Evolutionary conservation across 2,113 vertebrate species (phyloP), one percentile per base, ranked within the genome.

Genomic region (Chinchilla lanigera): DNA sequence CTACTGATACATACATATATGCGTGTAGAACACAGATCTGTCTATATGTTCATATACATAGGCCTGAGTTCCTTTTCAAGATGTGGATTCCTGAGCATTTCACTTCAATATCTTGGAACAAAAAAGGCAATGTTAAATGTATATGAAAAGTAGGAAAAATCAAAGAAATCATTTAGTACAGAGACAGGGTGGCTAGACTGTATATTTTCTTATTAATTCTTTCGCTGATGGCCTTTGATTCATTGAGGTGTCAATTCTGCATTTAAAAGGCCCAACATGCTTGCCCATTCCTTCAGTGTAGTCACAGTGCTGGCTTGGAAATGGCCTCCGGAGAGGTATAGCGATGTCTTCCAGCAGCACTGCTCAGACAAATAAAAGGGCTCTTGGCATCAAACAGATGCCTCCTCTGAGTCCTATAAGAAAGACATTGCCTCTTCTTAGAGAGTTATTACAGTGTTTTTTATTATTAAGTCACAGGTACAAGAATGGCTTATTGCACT

Each of bases 401-500:
- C 50, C n/a, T 90, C 77, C 78, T 93, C 47, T 16, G 94, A 89
- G 71, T 78, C 91, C 86, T 73, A 56, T 24, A 67, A 61, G 63
- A 86, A 81, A 89, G n/a, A 0, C 30, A 73, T 82, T 65, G 93
- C 54, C 28, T 82, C 69, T 90, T 86, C 78, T 73, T 61, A 35
- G 26, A 63, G 47, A 86, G 30, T 93, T 85, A 84, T 81, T 90
- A 69, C n/a, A 50, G 65, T 85, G 19, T 30, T 47, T 17, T 90
- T 88, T 89, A 35, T 88, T 95, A 92, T 83, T 82, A 95, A 87
- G 84, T 89, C 69, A 78, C 47, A 47, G 19, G 16, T 93, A 41
- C 3, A 89, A 65, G 26, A 71, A 69, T 41, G n/a, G 24, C 38
- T 81, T 96, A 73, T 90, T 90, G 22, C 28, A 71, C 63, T 65